phyloP scores from a whole-genome alignment of 2,113 vertebrate genomes.

The Pandion haliaetus region DNA sequence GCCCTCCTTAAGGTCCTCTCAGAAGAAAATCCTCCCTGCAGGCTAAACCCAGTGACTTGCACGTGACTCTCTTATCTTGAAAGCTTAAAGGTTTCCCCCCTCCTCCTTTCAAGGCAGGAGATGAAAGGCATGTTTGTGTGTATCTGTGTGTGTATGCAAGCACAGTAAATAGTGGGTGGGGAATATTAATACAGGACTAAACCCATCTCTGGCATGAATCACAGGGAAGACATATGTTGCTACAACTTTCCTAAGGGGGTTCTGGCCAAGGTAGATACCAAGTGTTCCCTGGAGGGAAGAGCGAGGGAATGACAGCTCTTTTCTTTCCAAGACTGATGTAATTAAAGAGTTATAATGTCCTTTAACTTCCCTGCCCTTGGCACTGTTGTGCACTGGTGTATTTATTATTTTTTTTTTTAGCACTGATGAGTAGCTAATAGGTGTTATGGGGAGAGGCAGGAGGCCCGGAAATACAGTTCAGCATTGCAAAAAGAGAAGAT shows the following conservation, averaged over 20 bases:
- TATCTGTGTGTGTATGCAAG: background rate
- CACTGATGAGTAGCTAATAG: background rate
- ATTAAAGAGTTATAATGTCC: conserved; percentile 55
- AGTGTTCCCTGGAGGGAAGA: background rate
- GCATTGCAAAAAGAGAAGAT: background rate
- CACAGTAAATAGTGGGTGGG: conserved; percentile 2
- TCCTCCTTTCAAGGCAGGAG: background rate
- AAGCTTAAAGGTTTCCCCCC: background rate
- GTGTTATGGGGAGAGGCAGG: background rate
- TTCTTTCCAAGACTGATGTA: conserved; percentile 26
- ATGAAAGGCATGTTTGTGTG: background rate
- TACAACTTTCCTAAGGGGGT: conserved; percentile 29
- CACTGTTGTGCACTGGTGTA: background rate
- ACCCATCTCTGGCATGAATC: background rate
- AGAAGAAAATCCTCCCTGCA: background rate
- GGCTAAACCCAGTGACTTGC: background rate
- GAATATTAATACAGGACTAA: conserved; percentile 39
- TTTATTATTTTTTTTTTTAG: background rate
- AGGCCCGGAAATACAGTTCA: background rate
- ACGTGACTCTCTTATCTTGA: background rate
- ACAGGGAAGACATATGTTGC: background rate
- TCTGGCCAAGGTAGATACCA: conserved; percentile 45
- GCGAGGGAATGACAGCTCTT: conserved; percentile 21
- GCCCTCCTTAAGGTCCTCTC: background rate
- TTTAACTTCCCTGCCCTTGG: conserved; percentile 42